Evolutionary conservation across 1,140 invertebrate species (phyloP).

Genomic region (Orussus abietinus): DNA sequence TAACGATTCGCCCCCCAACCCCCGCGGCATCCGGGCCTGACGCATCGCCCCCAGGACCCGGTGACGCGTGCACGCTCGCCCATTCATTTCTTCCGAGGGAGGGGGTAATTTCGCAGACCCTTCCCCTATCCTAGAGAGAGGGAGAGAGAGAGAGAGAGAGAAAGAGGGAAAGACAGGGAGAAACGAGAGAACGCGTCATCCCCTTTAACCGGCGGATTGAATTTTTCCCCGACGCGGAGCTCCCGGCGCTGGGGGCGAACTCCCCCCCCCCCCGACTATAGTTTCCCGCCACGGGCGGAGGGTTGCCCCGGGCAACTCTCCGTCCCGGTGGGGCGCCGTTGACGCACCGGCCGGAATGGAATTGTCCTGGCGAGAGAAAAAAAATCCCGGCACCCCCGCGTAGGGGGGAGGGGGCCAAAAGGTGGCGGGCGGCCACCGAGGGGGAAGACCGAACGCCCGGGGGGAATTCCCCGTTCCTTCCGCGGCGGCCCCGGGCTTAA

Average conservation of each 20-base stretch:
- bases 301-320: constrained; percentile 50
- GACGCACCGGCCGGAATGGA: constrained; percentile 33
- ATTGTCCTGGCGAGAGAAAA: constrained; percentile 37
- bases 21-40: too few relatives aligned
- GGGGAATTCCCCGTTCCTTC: constrained; percentile 43
- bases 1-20: too few relatives aligned
- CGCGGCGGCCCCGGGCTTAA: constrained; percentile 27
- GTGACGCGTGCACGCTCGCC: too few relatives aligned
- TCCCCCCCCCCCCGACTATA: constrained; percentile 34
- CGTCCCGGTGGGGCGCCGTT: constrained; percentile 24
- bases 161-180: constrained; percentile 11
- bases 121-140: constrained; percentile 15
- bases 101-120: too few relatives aligned
- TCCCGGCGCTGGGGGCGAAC: constrained; percentile 39
- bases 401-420: constrained; percentile 26
- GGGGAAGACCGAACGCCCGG: constrained; percentile 26
- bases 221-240: constrained; percentile 47
- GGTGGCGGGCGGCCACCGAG: constrained; percentile 13
- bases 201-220: constrained; percentile 51
- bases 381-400: too few relatives aligned
- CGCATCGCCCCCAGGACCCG: too few relatives aligned
- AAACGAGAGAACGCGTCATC: constrained; percentile 31
- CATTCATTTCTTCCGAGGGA: too few relatives aligned
- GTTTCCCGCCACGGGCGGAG: constrained; percentile 34
- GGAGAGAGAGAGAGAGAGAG: background rate